Evolutionary conservation across 1,140 invertebrate genomes (phyloP), one percentile per base, ranked within the genome.

Genomic region (Drosophila setifemur): DNA sequence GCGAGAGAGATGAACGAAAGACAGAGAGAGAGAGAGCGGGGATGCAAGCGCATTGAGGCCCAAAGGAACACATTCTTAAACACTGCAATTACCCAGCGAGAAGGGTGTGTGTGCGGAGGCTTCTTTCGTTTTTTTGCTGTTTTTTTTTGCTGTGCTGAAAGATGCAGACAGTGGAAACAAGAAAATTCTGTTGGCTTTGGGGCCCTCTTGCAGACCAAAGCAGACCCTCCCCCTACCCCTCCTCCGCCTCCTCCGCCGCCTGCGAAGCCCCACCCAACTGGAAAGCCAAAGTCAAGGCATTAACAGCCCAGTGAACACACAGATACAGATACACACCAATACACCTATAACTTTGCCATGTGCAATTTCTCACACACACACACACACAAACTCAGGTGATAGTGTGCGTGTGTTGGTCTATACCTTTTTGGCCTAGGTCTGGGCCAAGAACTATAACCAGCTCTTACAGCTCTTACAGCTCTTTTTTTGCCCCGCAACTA

Each of bases 21-120:
- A 37, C 6, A 39, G 9, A n/a, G 11, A 25, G 8, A 33, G 31
- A 63, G 31, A 42, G 23, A 1, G 12, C 19, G 9, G 60, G 53
- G 37, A 25, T 48, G 49, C 29, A 55, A 45, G 57, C 55, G 69
- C 69, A 73, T 16, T 63, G 68, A 53, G 47, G 55, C 47, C 43
- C 73, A 73, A 85, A 74, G 72, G 74, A 85, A 78, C 79, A 83
- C 79, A 83, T 85, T 79, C 79, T 75, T 86, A 86, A 85, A 86
- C 71, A 85, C 81, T 79, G 81, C 79, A 85, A 85, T 85, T 85
- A 85, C 79, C 58, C 53, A 63, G 83, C 69, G 64, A 55, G 73
- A 60, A 48, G 18, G 47, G 29, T 25, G 53, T 23, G 21, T 23
- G 21, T 8, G 2, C 11, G 31, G 11, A 5, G 52, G 50, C n/a